Base-by-base conservation (phyloP, 2,797 vertebrate species). In the Enteromius mattozi region DNA sequence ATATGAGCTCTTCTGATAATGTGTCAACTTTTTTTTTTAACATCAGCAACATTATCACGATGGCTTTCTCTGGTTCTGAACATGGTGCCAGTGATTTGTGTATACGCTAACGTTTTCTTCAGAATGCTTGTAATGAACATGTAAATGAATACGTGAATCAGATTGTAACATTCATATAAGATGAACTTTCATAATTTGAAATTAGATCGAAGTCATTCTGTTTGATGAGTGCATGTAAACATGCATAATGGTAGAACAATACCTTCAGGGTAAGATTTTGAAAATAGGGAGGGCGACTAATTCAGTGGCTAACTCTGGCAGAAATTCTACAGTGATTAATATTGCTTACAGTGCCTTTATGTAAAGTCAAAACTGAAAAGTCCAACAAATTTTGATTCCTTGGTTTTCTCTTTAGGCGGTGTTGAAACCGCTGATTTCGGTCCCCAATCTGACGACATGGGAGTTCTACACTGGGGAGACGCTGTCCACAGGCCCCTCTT, bases 391-490 rank as follows among this genome's bases (percentile, higher is more conserved):
- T 21, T 33, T 47, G 27, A 0, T 68, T 66, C 45, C 27, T 68
- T n/a, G 24, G 17, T 83, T 83, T 35, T 45, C 27, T 19, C 19
- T 24, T 19, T 68, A 96, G 96, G 88, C 95, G 90, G 96, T 96
- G 82, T 93, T 99, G 91, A 99, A 97, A 91, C 97, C 97, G 17
- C 96, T 92, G 16, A 92, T 97, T 87, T 94, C 93, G 89, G 93
- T 98, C 89, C 97, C 97, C 88, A 96, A 94, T 92, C 95, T 99
- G 89, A 96, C 91, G 66, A 98, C 96, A 81, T 99, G 98, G 98
- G 97, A 99, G 93, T 98, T 97, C 90, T 99, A 97, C 83, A 96
- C 93, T 0, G 97, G 96, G 17, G 98, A 99, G 94, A 98, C 97
- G 17, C 93, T 99, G 90, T 96, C 97, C 78, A 95, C 95, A 0